Evolutionary conservation across 2,797 vertebrate species (phyloP), one percentile per base, ranked within the genome.

Genomic region (Synanceia verrucosa): DNA sequence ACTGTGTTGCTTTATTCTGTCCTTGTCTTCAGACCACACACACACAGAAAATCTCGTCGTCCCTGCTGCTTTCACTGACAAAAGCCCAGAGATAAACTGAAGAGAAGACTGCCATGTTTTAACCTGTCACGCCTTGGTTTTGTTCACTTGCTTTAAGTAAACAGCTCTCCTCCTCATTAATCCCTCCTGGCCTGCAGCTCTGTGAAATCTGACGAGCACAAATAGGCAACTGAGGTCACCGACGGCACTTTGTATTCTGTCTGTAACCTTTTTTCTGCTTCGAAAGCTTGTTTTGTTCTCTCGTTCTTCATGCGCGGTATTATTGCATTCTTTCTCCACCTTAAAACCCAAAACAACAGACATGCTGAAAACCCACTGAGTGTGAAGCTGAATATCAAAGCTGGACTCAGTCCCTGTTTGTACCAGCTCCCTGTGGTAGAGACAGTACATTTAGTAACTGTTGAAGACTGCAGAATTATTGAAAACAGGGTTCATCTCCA

Each of bases 61-160:
- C 64, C 67, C 34, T 43, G 51, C 53, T 70, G 52, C 46, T 41
- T 59, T 64, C 67, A 19, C 74, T 74, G 56, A 86, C 83, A 86
- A 86, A 90, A 87, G 76, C 84, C 73, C 18, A 1, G 60, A 82
- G 86, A 81, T 87, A 76, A 88, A 90, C 65, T 55, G 50, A 83
- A 67, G 80, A 74, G 67, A 73, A 36, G 23, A 61, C 76, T 44
- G 52, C 76, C 69, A 3, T 91, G 83, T 91, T 91, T 88, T 60
- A 80, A 86, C 82, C 82, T 88, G 86, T 83, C 83, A 80, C 74
- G 86, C 79, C 46, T 65, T 39, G 74, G 73, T 59, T 84, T 53
- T 76, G 64, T 87, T 86, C 65, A 71, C 84, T 78, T 61, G 63
- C 80, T 82, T 76, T 81, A 70, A 82, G 79, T 86, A 90, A 92